Conservation (phyloP, 2,888 invertebrate genomes). For the Neocrepidodera transversa region DNA sequence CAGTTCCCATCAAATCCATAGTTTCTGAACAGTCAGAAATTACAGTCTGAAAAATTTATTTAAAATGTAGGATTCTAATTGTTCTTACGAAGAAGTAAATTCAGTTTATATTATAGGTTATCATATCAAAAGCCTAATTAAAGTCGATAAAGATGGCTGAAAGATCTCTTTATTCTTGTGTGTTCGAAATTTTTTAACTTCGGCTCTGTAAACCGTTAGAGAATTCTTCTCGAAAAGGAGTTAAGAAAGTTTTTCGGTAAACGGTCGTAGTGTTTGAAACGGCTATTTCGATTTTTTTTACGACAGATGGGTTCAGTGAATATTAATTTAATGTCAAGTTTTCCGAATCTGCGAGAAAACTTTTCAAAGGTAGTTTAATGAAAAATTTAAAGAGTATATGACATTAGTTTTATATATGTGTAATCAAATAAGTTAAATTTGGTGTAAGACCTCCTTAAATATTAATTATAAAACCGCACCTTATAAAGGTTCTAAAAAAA, state of each 20-base stretch:
- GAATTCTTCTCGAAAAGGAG: slow-evolving; percentile 12
- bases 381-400: not conserved
- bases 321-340: slow-evolving; percentile 10
- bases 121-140: too few relatives aligned
- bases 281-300: slow-evolving; percentile 20
- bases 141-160: too few relatives aligned
- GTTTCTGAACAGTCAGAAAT: too few relatives aligned
- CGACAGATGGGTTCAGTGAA: slow-evolving; percentile 11
- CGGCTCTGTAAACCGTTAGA: slow-evolving; percentile 3
- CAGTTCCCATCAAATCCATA: too few relatives aligned
- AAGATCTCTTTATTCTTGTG: not conserved
- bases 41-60: too few relatives aligned
- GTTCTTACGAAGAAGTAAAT: too few relatives aligned
- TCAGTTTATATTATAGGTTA: too few relatives aligned
- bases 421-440: too few relatives aligned
- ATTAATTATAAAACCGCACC: too few relatives aligned
- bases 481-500: not conserved
- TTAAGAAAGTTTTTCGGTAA: slow-evolving; percentile 11
- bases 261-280: slow-evolving; percentile 20
- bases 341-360: not conserved
- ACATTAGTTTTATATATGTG: too few relatives aligned
- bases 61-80: too few relatives aligned
- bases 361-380: not conserved
- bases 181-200: not conserved
- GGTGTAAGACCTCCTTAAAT: too few relatives aligned